Evolutionary conservation across 2,113 vertebrate genomes (phyloP), one percentile per base, ranked within the genome.

Genomic region (Mionectes macconnelli): DNA sequence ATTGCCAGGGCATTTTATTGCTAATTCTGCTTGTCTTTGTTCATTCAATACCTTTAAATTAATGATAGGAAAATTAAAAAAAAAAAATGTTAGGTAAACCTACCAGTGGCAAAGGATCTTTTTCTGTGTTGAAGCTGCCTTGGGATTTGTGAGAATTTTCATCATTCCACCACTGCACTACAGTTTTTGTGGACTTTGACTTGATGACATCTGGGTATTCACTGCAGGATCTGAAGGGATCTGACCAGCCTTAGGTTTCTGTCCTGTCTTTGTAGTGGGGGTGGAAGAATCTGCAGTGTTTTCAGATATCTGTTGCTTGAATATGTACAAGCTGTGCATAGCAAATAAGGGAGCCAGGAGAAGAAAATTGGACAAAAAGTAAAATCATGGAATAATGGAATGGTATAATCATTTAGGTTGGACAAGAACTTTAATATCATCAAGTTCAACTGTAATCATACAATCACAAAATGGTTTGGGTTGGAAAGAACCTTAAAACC

Each of bases 391-490:
- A 60, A n/a, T 50, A 31, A 33, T 5, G 35, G 8, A 81, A 59
- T 4, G 4, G 14, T 12, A 10, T 11, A 39, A 37, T 27, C 1
- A 14, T 60, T 86, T 79, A 24, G 3, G 8, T 16, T 72, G 27
- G 31, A 84, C 52, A 87, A 52, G 40, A 66, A 5, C 6, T 60
- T 64, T 66, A n/a, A 44, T 5, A 19, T 64, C 6, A 45, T 52
- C 0, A 0, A 59, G 5, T 37, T 20, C 7, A 49, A 21, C 15
- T 18, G 6, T 28, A 66, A 28, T 19, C 3, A 4, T 4, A 74
- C 4, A 5, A 52, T 37, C 12, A 39, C 19, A 30, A 20, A 30
- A 39, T 30, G 4, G 6, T 82, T 75, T 45, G 53, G 14, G 8
- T 9, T 30, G 20, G 7, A 68, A 67, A 12, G 28, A 39, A n/a